Evolutionary conservation across 2,113 vertebrate genomes (phyloP).

Genomic region (Phalacrocorax pelagicus): DNA sequence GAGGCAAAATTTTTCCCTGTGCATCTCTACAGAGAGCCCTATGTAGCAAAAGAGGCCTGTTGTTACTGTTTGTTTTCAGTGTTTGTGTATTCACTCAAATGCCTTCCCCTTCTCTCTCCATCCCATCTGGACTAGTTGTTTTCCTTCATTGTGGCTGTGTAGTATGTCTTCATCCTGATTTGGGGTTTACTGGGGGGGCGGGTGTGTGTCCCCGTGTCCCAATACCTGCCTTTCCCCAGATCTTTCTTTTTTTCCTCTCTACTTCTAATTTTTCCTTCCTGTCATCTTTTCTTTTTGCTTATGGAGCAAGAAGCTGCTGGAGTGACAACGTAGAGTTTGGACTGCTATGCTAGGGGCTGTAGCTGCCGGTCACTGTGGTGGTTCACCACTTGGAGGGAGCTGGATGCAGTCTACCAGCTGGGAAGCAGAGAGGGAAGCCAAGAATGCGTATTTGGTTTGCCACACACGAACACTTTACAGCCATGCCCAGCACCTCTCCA

Average conservation of each 20-base stretch:
- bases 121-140: neutral
- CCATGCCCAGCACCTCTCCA: neutral
- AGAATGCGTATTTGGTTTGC: neutral
- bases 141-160: neutral
- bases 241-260: neutral
- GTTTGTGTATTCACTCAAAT: neutral
- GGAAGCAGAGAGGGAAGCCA: neutral
- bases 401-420: neutral
- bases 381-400: neutral
- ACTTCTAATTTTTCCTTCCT: neutral
- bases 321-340: neutral
- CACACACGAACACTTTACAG: neutral
- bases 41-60: neutral
- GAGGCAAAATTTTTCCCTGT: neutral
- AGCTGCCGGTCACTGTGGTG: neutral
- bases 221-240: neutral
- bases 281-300: neutral
- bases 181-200: neutral
- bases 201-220: no score
- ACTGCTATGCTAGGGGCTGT: neutral
- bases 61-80: neutral
- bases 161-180: neutral
- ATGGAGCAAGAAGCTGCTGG: neutral
- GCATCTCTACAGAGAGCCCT: neutral
- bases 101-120: rapidly evolving